Conservation (phyloP, 2,113 vertebrate species). For the Dipodomys merriami region DNA sequence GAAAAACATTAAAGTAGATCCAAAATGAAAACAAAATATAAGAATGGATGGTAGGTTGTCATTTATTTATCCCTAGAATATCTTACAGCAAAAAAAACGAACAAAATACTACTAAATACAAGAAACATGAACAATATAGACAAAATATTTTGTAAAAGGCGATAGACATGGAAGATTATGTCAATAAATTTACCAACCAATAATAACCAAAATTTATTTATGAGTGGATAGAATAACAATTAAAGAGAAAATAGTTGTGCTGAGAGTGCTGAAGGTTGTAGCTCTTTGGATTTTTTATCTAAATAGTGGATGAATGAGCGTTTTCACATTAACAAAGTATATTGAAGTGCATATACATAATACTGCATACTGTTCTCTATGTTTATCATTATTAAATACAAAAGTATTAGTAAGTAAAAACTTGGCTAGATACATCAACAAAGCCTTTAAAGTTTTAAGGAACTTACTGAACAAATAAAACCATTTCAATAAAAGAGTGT, state of each 20-base stretch:
- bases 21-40: neutral
- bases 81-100: neutral
- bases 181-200: neutral
- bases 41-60: neutral
- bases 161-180: neutral
- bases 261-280: fast-evolving
- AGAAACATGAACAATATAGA: neutral
- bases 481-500: neutral
- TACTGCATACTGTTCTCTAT: neutral
- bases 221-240: neutral
- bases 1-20: neutral
- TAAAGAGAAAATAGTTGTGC: neutral
- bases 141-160: neutral
- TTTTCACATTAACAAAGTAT: neutral
- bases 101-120: neutral
- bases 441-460: neutral
- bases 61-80: neutral
- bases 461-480: neutral
- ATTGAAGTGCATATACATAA: neutral
- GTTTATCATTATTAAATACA: neutral
- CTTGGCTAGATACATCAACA: neutral
- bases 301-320: neutral
- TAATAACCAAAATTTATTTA: neutral
- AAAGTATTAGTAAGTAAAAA: neutral
- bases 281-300: neutral